A percentile compares a stretch with the other conserved stretches of the same genome.
These are phyloP conservation scores for Pristionchus fissidentatus DNA, from an alignment of 2,888 invertebrate species.

Conservation along the genomic window DNA sequence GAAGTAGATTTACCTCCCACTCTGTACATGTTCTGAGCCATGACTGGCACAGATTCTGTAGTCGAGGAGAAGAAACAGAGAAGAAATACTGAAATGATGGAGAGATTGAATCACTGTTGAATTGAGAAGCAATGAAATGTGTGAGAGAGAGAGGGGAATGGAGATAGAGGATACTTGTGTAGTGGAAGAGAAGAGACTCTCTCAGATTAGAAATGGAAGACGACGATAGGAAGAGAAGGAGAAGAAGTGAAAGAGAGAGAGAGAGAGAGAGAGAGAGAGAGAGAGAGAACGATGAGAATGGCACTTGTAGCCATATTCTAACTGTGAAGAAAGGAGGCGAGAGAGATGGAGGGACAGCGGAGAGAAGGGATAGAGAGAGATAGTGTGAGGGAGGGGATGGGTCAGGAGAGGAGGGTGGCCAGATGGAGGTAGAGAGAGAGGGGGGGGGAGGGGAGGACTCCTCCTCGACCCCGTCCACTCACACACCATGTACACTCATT, in stretches of 20 bases:
- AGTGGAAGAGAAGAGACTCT: background rate
- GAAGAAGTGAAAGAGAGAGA: constrained; percentile 1
- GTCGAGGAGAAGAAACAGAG: background rate
- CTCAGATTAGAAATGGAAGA: constrained; percentile 24
- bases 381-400: background rate
- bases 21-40: constrained; percentile 73
- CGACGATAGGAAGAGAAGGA: background rate
- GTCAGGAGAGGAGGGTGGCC: constrained; percentile 14
- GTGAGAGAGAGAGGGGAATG: constrained; percentile 7
- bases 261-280: background rate
- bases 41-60: constrained; percentile 48
- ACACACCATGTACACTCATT: constrained; percentile 43
- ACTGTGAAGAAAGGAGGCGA: constrained; percentile 9
- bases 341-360: background rate
- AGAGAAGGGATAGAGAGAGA: constrained; percentile 19
- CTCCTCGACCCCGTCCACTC: background rate
- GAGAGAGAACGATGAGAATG: constrained; percentile 12
- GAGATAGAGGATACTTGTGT: background rate
- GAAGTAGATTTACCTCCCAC: constrained; percentile 67
- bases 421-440: background rate
- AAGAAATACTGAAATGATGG: background rate
- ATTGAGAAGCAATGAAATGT: background rate
- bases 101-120: background rate
- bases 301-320: constrained; percentile 20
- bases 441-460: background rate